Percentiles rank a stretch among this genome's conserved stretches.
phyloP scores from a whole-genome alignment of 2,888 invertebrate species.

The Opisthograptis luteolata region DNA sequence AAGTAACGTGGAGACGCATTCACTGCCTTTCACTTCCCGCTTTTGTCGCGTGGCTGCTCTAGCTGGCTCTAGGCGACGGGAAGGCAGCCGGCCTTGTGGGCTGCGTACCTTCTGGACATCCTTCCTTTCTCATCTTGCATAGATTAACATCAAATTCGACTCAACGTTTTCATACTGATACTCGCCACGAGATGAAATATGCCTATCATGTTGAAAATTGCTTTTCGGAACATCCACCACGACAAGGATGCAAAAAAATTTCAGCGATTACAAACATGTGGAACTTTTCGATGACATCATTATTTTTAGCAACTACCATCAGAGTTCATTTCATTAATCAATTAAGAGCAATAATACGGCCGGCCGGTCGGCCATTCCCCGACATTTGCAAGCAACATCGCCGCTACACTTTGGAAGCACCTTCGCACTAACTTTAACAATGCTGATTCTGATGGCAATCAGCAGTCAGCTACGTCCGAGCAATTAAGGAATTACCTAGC shows the following conservation, averaged over 20 bases:
- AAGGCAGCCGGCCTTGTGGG: conserved; percentile 80
- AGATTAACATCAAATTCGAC: conserved; percentile 38
- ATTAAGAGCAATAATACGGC: conserved; percentile 22
- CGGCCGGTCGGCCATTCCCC: too few relatives aligned
- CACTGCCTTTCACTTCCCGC: conserved; percentile 84
- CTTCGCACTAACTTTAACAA: conserved; percentile 29
- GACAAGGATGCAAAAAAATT: too few relatives aligned
- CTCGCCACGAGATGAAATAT: conserved; percentile 1
- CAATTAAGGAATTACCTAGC: conserved; percentile 53
- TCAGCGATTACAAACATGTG: neutral
- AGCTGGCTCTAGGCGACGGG: conserved; percentile 73
- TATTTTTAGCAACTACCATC: conserved; percentile 4
- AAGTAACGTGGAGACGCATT: conserved; percentile 75
- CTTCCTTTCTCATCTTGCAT: conserved; percentile 74
- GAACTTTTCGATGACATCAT: conserved; percentile 5
- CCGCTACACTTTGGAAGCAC: conserved; percentile 44
- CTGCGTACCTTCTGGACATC: conserved; percentile 71
- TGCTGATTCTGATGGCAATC: too few relatives aligned
- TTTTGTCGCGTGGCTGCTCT: conserved; percentile 78
- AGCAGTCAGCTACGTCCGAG: conserved; percentile 33
- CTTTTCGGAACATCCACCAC: too few relatives aligned
- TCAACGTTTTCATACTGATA: conserved; percentile 2
- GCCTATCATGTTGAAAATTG: too few relatives aligned
- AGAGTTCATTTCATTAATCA: conserved; percentile 18
- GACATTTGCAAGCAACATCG: conserved; percentile 34